These are phyloP conservation scores for Zootermopsis nevadensis DNA, from an alignment of 2,888 invertebrate species.

Conservation along the genomic window DNA sequence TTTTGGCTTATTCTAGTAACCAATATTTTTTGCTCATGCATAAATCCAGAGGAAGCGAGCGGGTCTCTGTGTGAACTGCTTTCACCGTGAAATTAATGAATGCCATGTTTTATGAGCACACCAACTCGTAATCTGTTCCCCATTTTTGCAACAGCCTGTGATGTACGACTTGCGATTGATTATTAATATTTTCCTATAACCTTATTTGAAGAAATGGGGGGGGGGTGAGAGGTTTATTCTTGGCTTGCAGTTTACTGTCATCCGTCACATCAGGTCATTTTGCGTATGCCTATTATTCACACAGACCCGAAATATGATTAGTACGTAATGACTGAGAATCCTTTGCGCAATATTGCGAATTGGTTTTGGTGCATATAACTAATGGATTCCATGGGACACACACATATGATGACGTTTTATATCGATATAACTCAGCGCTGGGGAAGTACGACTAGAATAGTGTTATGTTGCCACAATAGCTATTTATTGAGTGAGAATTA, in stretches of 20 bases:
- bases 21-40: slow-evolving; percentile 9
- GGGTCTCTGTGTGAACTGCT: slow-evolving; percentile 3
- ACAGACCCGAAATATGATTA: too few species aligned
- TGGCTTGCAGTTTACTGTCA: background rate
- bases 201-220: background rate
- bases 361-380: too few species aligned
- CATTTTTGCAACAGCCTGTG: background rate
- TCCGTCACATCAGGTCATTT: background rate
- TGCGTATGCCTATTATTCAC: background rate
- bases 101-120: slow-evolving; percentile 12
- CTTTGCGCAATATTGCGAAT: too few species aligned
- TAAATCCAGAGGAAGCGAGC: slow-evolving; percentile 15
- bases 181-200: background rate
- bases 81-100: slow-evolving; percentile 16
- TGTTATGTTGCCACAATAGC: too few species aligned
- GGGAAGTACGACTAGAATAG: too few species aligned
- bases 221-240: background rate
- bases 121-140: background rate
- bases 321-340: too few species aligned
- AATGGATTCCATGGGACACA: too few species aligned
- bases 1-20: background rate
- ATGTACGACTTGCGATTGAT: background rate
- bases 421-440: too few species aligned
- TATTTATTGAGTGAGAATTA: too few species aligned
- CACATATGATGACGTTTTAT: too few species aligned